phyloP scores from a whole-genome alignment of 2,888 invertebrate species.

The Ormyrus pomaceus region DNA sequence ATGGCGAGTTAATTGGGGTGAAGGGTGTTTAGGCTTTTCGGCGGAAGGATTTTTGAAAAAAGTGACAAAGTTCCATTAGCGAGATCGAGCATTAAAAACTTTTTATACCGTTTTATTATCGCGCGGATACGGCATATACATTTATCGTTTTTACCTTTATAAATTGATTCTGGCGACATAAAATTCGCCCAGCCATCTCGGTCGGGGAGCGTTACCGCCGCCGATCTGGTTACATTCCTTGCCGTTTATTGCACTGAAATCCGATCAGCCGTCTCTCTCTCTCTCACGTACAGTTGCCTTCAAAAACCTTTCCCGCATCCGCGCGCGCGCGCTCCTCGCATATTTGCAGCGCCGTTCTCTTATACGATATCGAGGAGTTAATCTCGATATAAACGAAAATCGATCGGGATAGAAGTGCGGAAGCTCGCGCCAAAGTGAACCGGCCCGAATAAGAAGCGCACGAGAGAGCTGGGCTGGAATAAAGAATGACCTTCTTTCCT shows the following conservation, averaged over 20 bases:
- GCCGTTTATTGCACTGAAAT: constrained; percentile 48
- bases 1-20: constrained; percentile 12
- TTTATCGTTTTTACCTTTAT: constrained; percentile 49
- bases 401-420: no score
- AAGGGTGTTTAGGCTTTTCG: not conserved
- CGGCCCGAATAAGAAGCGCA: no score
- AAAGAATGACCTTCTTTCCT: no score
- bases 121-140: constrained; percentile 16
- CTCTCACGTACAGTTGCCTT: constrained; percentile 6
- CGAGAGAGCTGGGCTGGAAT: no score
- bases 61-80: constrained; percentile 13
- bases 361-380: not conserved
- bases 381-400: no score
- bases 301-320: constrained; percentile 1
- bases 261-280: constrained; percentile 20
- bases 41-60: constrained; percentile 19
- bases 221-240: constrained; percentile 51
- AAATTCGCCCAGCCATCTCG: constrained; percentile 35
- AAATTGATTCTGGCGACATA: constrained; percentile 47
- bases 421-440: no score
- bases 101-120: constrained; percentile 47
- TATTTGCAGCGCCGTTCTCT: not conserved
- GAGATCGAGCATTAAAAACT: not conserved
- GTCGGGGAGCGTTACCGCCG: constrained; percentile 14
- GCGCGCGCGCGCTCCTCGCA: not conserved